Conservation (phyloP, 2,113 vertebrate species). For the Oreochromis niloticus region DNA sequence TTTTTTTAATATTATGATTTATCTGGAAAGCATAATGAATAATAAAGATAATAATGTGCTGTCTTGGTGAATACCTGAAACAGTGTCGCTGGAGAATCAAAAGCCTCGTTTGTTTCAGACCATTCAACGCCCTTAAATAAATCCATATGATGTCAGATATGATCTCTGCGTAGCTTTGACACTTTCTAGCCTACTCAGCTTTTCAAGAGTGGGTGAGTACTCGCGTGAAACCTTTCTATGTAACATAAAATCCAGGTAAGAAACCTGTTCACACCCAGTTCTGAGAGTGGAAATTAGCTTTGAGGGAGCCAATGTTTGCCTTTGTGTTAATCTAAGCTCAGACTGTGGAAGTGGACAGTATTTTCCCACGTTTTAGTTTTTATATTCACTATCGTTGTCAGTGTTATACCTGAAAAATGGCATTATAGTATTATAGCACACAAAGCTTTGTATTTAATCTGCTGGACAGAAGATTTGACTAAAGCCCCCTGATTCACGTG, state of each 20-base stretch:
- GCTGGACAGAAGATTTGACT: neutral
- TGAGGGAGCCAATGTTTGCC: accelerated
- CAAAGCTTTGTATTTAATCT: neutral
- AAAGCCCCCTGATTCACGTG: neutral
- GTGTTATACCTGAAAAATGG: neutral
- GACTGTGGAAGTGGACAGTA: neutral
- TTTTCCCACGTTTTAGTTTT: neutral
- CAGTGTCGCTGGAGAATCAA: neutral
- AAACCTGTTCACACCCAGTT: neutral
- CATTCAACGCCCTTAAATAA: neutral
- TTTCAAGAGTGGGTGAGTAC: neutral
- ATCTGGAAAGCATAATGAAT: neutral
- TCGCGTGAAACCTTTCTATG: neutral
- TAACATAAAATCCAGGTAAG: neutral
- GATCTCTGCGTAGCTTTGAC: neutral
- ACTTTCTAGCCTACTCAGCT: neutral
- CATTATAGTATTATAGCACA: neutral
- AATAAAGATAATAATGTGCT: neutral
- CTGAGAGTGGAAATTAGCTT: neutral
- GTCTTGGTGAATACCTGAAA: neutral
- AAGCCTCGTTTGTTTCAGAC: neutral
- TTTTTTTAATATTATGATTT: neutral
- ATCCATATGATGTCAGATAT: neutral
- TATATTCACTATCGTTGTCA: neutral
- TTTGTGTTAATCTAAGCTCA: neutral